Evolutionary conservation across 2,797 vertebrate species (phyloP).

Genomic region (Glossophaga mutica): DNA sequence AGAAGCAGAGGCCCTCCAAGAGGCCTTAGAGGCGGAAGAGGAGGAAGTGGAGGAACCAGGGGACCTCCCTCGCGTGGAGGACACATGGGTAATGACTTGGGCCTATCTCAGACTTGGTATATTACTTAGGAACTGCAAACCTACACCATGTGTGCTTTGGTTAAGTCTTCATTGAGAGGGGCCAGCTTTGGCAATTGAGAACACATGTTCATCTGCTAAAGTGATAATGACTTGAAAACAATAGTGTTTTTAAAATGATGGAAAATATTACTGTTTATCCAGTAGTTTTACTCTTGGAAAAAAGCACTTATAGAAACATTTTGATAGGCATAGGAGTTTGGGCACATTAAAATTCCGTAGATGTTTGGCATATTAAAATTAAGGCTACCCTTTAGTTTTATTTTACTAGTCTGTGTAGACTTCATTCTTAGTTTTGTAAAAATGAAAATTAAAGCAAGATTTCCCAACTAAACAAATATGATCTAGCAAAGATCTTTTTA

Average conservation of each 20-base stretch:
- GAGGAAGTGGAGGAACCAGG: slow-evolving; percentile 90
- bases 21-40: slow-evolving; percentile 92
- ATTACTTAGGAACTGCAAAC: not conserved
- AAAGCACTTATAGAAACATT: not conserved
- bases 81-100: slow-evolving; percentile 81
- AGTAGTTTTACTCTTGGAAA: not conserved
- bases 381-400: not conserved
- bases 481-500: not conserved
- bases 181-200: not conserved
- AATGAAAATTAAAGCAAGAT: not conserved
- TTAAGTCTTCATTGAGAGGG: not conserved
- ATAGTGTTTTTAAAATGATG: not conserved
- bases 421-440: not conserved
- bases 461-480: not conserved
- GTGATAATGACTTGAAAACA: not conserved
- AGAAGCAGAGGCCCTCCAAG: slow-evolving; percentile 93
- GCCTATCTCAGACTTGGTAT: not conserved
- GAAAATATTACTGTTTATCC: not conserved
- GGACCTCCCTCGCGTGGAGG: slow-evolving; percentile 91
- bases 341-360: not conserved
- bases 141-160: not conserved
- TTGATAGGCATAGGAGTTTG: not conserved
- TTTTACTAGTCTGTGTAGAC: not conserved
- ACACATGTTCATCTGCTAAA: not conserved
- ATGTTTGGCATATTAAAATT: not conserved